Evolutionary conservation across 64 coral and sea anemone species (phyloP), one percentile per base, ranked within the genome.

Genomic region (Cladopsammia gracilis): DNA sequence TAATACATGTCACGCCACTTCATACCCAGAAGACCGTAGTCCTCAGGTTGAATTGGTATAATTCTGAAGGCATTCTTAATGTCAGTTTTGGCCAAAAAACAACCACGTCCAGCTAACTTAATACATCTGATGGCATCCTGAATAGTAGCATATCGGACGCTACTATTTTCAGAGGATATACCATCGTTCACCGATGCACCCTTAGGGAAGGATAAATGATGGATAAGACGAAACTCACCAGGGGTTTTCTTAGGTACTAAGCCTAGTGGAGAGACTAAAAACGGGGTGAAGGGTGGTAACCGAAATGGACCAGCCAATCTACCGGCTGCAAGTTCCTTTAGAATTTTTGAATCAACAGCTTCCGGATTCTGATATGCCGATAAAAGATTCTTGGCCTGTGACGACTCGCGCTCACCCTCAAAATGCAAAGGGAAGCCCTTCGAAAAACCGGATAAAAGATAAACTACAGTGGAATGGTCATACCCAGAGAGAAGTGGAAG

Each of bases 241-340:
- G 59, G 57, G 4, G 16, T 53, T 46, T 92, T 92, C 19, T 92
- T 92, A 24, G 90, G 90, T 2, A 85, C 60, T 18, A 92, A 11
- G 9, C 91, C 91, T 47, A 93, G 23, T 5, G 72, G 83, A 1
- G 83, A 87, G 24, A 7, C 23, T 6, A n/a, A 9, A 58, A 76
- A 93, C 18, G 23, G 9, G 0, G 5, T 58, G 48, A 93, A 87
- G 44, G 83, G 90, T 7, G 91, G 91, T 9, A 42, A 25, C 12
- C 26, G 13, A 75, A 93, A 93, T 3, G 74, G 92, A 18, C 92
- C 92, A 20, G 76, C 92, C 45, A 88, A 56, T 4, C 92, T 15
- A 22, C 22, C 10, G 18, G 75, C 62, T 11, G 10, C 64, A 8
- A 88, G 7, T 66, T 64, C 58, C 60, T 64, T 83, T 83, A 46